Base-by-base conservation (phyloP, 2,888 invertebrate species). In the Andrena camellia region DNA sequence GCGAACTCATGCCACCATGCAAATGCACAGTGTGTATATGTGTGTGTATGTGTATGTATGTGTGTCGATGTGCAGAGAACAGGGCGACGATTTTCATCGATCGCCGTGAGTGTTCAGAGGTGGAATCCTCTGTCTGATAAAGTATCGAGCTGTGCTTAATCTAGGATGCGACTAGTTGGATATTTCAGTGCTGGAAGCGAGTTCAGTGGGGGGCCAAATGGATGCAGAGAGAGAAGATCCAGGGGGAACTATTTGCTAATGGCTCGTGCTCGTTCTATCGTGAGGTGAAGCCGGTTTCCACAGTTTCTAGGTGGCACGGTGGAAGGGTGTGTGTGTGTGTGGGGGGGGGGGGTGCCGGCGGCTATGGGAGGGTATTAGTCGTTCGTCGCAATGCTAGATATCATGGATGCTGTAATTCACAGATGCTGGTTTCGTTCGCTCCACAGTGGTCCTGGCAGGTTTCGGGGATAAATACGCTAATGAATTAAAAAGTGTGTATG, bases 1-100 rank as follows among this genome's bases (percentile, higher is more conserved):
- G 5, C 54, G 54, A 83, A 78, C 71, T 72, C 86, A 60, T 86
- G 80, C 86, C 67, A 71, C 33, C 80, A 71, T 86, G 75, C 75
- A 26, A 69, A 73, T 83, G 75, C 72, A 52, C 59, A 60, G 70
- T 20, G 57, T 17, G n/a, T 48, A 26, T 48, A 48, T 63, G 64
- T 42, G 42, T 10, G 17, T 42, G 35, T 42, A n/a, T 20, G 57
- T 17, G n/a, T 48, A 26, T 48, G 33, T 63, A 57, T 42, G 42
- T 10, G 60, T 69, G 62, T 59, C 20, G 48, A 26, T 42, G 63
- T 69, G 52, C 62, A 57, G n/a, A 29, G 17, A 13, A 20, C 33
- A n/a, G 31, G 10, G 8, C 23, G 4, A 26, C 23, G 23, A 23
- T 57, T 57, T 13, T 23, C 20, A 35, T 42, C 60, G 29, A 29